Evolutionary conservation across 2,888 invertebrate species (phyloP), one percentile per base, ranked within the genome.

Genomic region (Andrena bucephala): DNA sequence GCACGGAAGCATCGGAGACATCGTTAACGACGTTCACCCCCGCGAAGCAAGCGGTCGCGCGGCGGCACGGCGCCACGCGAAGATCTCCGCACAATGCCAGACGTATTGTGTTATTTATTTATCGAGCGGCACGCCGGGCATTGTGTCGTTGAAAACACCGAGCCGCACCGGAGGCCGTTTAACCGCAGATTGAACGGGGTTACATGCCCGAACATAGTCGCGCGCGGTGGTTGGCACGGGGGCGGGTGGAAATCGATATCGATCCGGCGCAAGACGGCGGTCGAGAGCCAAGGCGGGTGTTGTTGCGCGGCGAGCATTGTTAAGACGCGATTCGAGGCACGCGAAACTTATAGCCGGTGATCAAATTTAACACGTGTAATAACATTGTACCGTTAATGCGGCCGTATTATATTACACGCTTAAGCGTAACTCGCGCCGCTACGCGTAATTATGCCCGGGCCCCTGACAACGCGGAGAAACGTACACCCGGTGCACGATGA

Each of bases 351-450:
- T 84, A 84, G 79, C 82, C 60, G 60, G 82, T 79, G 85, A 89
- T 89, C 89, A 89, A 88, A 88, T 88, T 86, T 88, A 87, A 88
- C 89, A 87, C 87, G 86, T 85, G 86, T 87, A 86, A 87, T 89
- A 89, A 87, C 85, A 87, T 84, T 83, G 87, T 81, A 72, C 85
- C 84, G 83, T 87, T 89, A 87, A 87, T 83, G 84, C 74, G 66
- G 62, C 29, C 52, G 77, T 81, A 88, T 88, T 82, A 83, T 83
- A 89, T 89, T 89, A 87, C 89, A 86, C 85, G 73, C 84, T 89
- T 85, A 81, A 89, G 84, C 85, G 85, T 89, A 89, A 89, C 87
- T 87, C 81, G 83, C 77, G 83, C 84, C 77, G 81, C 73, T 81
- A 74, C 75, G 81, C 77, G 84, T 89, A 88, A 89, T 85, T 87